These are phyloP conservation scores for Torymus tubicola DNA, from an alignment of 2,888 invertebrate genomes.

Conservation along the genomic window DNA sequence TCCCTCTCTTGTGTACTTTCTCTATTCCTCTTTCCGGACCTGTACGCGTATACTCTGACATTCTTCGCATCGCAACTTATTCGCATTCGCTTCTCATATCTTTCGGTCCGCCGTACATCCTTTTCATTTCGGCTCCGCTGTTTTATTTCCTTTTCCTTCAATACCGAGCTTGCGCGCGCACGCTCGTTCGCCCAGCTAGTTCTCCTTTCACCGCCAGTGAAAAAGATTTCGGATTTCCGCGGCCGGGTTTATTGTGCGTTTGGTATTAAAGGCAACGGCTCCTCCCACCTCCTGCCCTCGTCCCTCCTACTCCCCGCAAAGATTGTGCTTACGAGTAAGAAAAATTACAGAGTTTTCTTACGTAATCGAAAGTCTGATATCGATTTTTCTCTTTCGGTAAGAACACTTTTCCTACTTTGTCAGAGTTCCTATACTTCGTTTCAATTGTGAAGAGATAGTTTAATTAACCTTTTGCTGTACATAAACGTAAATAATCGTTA, in stretches of 20 bases:
- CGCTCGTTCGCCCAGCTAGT: not conserved
- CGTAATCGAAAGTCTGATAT: no score
- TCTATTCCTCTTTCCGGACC: constrained; percentile 14
- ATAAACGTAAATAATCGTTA: no score
- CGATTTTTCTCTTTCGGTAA: no score
- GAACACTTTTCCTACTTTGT: no score
- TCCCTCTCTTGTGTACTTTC: no score
- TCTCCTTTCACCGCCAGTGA: not conserved
- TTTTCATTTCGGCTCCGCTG: not conserved
- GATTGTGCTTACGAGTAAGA: no score
- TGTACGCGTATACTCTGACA: constrained; percentile 14
- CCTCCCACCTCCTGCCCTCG: not conserved
- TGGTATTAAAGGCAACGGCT: not conserved
- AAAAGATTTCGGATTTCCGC: not conserved
- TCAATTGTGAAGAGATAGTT: no score
- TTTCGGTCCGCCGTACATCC: not conserved
- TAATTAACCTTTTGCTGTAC: no score
- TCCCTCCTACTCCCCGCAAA: no score
- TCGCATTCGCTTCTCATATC: constrained; percentile 24
- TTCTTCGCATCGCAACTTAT: constrained; percentile 45
- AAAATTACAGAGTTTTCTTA: no score
- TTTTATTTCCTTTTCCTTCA: not conserved
- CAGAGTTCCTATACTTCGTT: no score
- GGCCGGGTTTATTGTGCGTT: not conserved
- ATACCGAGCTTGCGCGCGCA: no score